Conservation (phyloP, 2,888 invertebrate species). For the Parnassius orleans region DNA sequence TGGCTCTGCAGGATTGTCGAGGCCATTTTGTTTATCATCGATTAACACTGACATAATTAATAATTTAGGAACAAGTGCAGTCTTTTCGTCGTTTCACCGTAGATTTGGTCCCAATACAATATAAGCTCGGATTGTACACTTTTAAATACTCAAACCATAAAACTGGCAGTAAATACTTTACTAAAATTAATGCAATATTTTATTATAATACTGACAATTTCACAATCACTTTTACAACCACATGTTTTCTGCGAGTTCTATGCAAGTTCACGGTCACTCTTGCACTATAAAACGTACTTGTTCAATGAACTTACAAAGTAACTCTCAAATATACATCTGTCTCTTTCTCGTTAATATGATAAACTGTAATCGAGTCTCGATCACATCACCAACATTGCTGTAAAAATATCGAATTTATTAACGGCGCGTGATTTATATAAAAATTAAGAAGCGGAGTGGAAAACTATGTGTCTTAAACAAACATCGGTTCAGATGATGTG, state of each 20-base stretch:
- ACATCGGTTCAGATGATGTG: constrained; percentile 2
- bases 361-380: neutral
- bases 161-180: too few species aligned
- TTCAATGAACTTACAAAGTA: constrained; percentile 11
- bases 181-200: neutral
- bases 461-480: constrained; percentile 2
- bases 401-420: neutral
- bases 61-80: constrained; percentile 1
- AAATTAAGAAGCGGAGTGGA: constrained; percentile 5
- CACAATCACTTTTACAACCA: neutral
- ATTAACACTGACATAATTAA: constrained; percentile 13
- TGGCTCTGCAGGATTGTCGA: constrained; percentile 30
- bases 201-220: neutral
- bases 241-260: neutral
- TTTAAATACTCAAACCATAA: too few species aligned
- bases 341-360: constrained; percentile 17
- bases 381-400: neutral
- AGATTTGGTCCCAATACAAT: constrained; percentile 7
- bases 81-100: neutral
- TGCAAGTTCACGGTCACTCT: constrained; percentile 17
- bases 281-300: constrained; percentile 8
- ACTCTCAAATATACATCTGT: constrained; percentile 7
- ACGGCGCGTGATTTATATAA: neutral
- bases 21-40: constrained; percentile 1
- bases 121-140: neutral